Conservation (phyloP, 2,113 vertebrate genomes). For the Uria lomvia region DNA sequence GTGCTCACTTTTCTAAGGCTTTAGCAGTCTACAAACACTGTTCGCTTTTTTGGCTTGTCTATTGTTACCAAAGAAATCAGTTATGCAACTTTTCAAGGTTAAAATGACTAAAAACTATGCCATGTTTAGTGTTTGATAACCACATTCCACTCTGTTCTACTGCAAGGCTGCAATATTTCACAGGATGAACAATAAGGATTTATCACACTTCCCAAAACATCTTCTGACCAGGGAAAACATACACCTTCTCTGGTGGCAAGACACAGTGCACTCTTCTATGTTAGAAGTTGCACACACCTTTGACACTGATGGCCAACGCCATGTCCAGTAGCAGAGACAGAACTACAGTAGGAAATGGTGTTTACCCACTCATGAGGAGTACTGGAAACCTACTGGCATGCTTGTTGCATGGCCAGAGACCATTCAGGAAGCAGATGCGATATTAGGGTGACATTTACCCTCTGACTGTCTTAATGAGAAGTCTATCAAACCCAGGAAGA, state of each 20-base stretch:
- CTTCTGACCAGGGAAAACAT: background rate
- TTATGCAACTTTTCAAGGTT: background rate
- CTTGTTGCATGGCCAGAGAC: background rate
- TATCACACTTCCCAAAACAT: background rate
- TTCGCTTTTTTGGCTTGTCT: background rate
- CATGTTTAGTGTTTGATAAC: background rate
- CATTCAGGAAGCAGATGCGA: background rate
- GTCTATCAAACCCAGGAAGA: background rate
- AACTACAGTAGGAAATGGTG: background rate
- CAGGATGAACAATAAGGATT: background rate
- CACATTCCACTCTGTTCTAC: background rate
- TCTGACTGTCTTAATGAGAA: background rate
- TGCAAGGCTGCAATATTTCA: background rate
- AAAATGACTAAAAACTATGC: background rate
- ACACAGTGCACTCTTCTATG: rapidly evolving
- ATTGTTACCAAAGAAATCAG: background rate
- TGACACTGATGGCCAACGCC: background rate
- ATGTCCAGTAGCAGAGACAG: background rate
- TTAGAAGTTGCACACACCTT: background rate
- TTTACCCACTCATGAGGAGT: background rate
- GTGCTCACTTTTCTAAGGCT: background rate
- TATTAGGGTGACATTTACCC: background rate
- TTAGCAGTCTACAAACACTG: background rate
- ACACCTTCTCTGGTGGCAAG: background rate
- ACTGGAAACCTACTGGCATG: background rate